phyloP scores from a whole-genome alignment of 2,113 vertebrate species.

The Pollimyrus isidori region DNA sequence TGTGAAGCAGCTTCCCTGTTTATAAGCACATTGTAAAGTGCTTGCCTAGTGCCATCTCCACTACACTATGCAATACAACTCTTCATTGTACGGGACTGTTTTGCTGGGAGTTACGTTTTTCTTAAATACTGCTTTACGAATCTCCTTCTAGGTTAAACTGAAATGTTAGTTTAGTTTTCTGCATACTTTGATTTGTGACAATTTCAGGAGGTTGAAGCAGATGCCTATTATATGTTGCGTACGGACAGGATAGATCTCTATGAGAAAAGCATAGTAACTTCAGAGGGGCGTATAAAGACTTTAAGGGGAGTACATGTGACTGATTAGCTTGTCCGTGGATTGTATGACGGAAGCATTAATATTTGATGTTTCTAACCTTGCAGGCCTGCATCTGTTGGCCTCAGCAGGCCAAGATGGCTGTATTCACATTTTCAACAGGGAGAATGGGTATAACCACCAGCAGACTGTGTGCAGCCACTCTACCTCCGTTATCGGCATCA shows the following conservation, averaged over 20 bases:
- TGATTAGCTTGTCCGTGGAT: neutral
- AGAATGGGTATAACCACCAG: conserved; percentile 63
- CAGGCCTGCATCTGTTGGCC: conserved; percentile 72
- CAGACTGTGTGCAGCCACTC: conserved; percentile 84
- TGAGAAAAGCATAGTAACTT: neutral
- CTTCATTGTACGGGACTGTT: neutral
- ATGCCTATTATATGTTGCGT: neutral
- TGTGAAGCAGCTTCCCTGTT: neutral
- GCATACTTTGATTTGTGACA: neutral
- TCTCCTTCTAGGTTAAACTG: neutral
- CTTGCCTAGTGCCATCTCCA: neutral
- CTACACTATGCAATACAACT: neutral
- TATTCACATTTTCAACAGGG: conserved; percentile 73
- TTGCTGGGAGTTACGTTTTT: neutral
- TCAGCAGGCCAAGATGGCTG: conserved; percentile 77
- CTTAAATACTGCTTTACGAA: neutral
- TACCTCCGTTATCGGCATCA: conserved; percentile 72
- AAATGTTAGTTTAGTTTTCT: neutral
- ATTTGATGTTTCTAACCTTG: neutral
- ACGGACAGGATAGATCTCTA: neutral
- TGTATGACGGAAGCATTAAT: neutral
- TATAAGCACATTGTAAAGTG: neutral
- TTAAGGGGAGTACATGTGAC: neutral
- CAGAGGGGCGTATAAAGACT: neutral
- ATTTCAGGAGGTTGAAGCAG: neutral